phyloP scores from a whole-genome alignment of 2,888 invertebrate species.

The Fissipunctia ypsillon region DNA sequence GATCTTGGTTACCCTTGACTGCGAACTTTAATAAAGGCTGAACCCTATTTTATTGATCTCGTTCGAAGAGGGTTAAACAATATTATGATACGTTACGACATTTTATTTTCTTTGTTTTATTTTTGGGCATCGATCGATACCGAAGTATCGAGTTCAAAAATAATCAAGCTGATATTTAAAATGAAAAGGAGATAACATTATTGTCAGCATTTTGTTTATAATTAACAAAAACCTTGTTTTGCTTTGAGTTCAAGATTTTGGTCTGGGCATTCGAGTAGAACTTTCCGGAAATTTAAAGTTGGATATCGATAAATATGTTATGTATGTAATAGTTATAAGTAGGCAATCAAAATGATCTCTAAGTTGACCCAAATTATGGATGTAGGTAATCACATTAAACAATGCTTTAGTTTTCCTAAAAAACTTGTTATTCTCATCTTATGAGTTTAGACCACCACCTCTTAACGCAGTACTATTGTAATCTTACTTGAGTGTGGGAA shows the following conservation, averaged over 20 bases:
- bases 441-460: neutral
- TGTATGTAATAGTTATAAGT: neutral
- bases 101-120: constrained; percentile 34
- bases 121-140: constrained; percentile 18
- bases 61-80: constrained; percentile 28
- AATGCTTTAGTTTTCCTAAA: neutral
- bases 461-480: too few relatives aligned
- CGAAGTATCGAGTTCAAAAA: constrained; percentile 4
- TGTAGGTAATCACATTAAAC: constrained; percentile 2
- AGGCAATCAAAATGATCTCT: constrained; percentile 4
- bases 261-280: neutral
- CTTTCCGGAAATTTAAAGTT: neutral
- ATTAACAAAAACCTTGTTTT: neutral
- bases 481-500: too few relatives aligned
- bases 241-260: neutral
- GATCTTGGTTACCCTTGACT: constrained; percentile 51
- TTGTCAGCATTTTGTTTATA: constrained; percentile 3
- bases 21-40: constrained; percentile 33
- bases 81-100: constrained; percentile 17
- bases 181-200: constrained; percentile 12
- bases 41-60: constrained; percentile 27
- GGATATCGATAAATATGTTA: neutral
- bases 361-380: neutral
- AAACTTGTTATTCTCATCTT: neutral
- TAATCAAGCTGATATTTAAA: constrained; percentile 10